A percentile compares a stretch with the other conserved stretches of the same genome.
Conservation (phyloP, 1,140 invertebrate species). For the Ladona fulva region DNA sequence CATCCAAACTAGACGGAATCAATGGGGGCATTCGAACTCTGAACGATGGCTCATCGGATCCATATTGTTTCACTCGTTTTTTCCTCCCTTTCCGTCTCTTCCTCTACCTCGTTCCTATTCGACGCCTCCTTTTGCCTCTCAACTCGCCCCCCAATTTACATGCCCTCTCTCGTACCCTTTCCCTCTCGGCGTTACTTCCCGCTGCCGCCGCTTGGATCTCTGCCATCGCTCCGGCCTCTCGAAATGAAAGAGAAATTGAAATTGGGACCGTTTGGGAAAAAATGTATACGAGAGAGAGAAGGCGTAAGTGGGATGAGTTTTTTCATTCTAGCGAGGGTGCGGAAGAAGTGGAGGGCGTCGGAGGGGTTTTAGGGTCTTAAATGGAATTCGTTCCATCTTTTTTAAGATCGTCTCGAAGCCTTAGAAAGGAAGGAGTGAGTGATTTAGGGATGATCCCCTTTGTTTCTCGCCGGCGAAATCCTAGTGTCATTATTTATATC, state of each 20-base stretch:
- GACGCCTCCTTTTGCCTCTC: neutral
- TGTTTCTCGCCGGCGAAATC: no score
- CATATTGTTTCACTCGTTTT: slow-evolving; percentile 4
- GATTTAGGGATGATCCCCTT: neutral
- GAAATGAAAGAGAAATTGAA: slow-evolving; percentile 6
- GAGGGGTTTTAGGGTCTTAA: neutral
- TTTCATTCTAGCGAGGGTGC: neutral
- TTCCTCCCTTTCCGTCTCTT: neutral
- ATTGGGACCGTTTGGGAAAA: neutral
- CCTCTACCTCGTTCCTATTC: neutral
- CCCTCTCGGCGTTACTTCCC: neutral
- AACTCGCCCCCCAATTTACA: neutral
- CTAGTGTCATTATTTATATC: no score
- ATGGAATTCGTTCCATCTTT: slow-evolving; percentile 1
- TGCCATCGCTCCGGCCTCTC: neutral
- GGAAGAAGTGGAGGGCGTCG: neutral
- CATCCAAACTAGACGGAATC: neutral
- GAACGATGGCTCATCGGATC: neutral
- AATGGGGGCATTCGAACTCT: neutral
- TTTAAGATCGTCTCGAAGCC: neutral
- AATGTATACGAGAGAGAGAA: neutral
- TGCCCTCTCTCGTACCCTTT: no score
- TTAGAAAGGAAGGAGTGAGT: neutral
- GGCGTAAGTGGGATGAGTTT: neutral
- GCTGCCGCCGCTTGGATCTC: neutral